Evolutionary conservation across 2,797 vertebrate genomes (phyloP).

Genomic region (Platalea minor): DNA sequence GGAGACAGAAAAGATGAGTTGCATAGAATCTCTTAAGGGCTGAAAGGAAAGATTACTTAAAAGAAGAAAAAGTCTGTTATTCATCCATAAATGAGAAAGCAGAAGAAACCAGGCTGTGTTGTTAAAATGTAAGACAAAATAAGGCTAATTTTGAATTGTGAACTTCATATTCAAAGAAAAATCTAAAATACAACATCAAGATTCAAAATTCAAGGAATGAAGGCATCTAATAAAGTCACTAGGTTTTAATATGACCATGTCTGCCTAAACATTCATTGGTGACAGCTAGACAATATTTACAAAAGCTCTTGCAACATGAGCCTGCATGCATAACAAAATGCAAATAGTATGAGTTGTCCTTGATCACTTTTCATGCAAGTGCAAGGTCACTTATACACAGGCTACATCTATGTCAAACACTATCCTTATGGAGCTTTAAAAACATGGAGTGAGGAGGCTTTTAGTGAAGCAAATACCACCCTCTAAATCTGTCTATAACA

Average conservation of each 20-base stretch:
- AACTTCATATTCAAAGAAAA: neutral
- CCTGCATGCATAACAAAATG: neutral
- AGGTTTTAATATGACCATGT: neutral
- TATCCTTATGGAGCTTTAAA: neutral
- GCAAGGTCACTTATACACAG: neutral
- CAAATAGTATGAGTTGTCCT: neutral
- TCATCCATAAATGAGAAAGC: neutral
- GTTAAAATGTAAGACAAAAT: neutral
- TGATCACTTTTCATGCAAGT: neutral
- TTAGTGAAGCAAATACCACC: constrained; percentile 5
- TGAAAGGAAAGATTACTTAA: neutral
- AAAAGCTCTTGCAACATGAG: neutral
- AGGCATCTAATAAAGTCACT: neutral
- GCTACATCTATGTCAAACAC: neutral
- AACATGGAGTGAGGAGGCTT: neutral
- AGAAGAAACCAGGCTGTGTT: neutral
- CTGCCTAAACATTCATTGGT: neutral
- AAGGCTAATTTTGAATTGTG: neutral
- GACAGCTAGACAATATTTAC: neutral
- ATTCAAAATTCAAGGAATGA: neutral
- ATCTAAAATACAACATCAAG: neutral
- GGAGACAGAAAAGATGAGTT: neutral
- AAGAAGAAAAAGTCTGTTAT: neutral
- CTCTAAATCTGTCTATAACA: constrained; percentile 1
- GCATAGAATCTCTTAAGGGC: neutral